Evolutionary conservation across 2,888 invertebrate genomes (phyloP).

Genomic region (Matsumyia berberina): DNA sequence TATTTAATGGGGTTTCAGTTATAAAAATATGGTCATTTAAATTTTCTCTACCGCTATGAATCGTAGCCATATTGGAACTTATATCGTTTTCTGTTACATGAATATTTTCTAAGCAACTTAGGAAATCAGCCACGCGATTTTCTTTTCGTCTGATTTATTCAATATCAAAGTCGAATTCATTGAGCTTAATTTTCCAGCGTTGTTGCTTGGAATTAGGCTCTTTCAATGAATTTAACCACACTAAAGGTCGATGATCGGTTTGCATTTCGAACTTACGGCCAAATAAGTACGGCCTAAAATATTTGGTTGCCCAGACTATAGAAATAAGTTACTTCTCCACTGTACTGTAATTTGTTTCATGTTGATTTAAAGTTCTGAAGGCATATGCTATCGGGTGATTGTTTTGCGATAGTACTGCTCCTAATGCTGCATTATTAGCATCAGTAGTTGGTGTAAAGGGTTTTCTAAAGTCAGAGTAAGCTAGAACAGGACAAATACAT

Average conservation of each 20-base stretch:
- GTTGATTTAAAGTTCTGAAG: too few relatives aligned
- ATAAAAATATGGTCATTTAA: slow-evolving; percentile 49
- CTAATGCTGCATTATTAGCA: too few relatives aligned
- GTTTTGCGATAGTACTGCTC: too few relatives aligned
- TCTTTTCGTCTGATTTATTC: slow-evolving; percentile 68
- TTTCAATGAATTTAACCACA: slow-evolving; percentile 79
- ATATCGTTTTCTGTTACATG: slow-evolving; percentile 1
- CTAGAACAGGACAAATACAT: too few relatives aligned
- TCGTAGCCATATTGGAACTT: slow-evolving; percentile 17
- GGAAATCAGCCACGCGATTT: slow-evolving; percentile 69
- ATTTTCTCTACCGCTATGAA: slow-evolving; percentile 45
- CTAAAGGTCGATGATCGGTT: slow-evolving; percentile 82
- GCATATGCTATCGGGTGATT: too few relatives aligned
- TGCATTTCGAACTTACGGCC: slow-evolving; percentile 79
- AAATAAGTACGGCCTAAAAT: slow-evolving; percentile 14
- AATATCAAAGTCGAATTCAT: slow-evolving; percentile 67
- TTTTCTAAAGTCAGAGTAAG: too few relatives aligned
- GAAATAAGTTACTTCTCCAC: slow-evolving; percentile 79
- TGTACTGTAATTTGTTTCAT: too few relatives aligned
- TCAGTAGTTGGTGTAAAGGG: too few relatives aligned
- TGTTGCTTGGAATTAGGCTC: slow-evolving; percentile 44
- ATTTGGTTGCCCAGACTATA: slow-evolving; percentile 2
- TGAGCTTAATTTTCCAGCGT: slow-evolving; percentile 62
- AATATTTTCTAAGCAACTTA: slow-evolving; percentile 66
- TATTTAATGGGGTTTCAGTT: slow-evolving; percentile 32